Evolutionary conservation across 2,888 invertebrate genomes (phyloP).

Genomic region (Acronicta psi): DNA sequence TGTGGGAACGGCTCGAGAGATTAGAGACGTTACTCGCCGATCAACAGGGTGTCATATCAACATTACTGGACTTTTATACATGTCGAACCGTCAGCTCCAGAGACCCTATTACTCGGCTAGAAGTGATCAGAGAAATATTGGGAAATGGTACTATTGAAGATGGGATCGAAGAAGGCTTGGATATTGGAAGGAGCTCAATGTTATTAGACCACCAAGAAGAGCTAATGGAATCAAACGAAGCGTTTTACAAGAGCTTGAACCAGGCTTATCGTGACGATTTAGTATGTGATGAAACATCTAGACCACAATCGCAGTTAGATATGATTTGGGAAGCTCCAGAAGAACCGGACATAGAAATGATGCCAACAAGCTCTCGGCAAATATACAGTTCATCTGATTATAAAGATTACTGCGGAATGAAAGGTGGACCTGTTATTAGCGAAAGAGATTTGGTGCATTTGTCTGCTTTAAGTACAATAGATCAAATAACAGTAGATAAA

Average conservation of each 20-base stretch:
- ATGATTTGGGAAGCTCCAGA: conserved; percentile 97
- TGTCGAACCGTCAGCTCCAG: conserved; percentile 85
- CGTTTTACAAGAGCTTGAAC: conserved; percentile 96
- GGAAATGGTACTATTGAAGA: conserved; percentile 91
- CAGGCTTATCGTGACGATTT: conserved; percentile 95
- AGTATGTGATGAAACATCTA: conserved; percentile 90
- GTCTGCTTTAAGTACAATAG: conserved; percentile 92
- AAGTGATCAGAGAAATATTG: conserved; percentile 91
- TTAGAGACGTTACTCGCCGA: conserved; percentile 95
- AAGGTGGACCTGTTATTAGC: conserved; percentile 92
- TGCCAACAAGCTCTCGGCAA: conserved; percentile 89
- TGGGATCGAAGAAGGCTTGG: conserved; percentile 91
- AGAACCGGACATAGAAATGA: conserved; percentile 90
- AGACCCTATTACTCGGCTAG: conserved; percentile 87
- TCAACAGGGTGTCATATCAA: conserved; percentile 96
- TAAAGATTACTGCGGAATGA: conserved; percentile 92
- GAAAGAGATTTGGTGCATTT: conserved; percentile 94
- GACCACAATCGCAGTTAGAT: conserved; percentile 92
- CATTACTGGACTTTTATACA: conserved; percentile 94
- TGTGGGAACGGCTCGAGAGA: conserved; percentile 97
- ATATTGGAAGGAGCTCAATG: conserved; percentile 82
- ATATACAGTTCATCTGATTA: conserved; percentile 94
- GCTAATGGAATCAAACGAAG: conserved; percentile 93
- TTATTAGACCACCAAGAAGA: conserved; percentile 82
- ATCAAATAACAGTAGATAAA: conserved; percentile 94